Evolutionary conservation across 1,140 invertebrate genomes (phyloP).

Genomic region (Berghia stephanieae): DNA sequence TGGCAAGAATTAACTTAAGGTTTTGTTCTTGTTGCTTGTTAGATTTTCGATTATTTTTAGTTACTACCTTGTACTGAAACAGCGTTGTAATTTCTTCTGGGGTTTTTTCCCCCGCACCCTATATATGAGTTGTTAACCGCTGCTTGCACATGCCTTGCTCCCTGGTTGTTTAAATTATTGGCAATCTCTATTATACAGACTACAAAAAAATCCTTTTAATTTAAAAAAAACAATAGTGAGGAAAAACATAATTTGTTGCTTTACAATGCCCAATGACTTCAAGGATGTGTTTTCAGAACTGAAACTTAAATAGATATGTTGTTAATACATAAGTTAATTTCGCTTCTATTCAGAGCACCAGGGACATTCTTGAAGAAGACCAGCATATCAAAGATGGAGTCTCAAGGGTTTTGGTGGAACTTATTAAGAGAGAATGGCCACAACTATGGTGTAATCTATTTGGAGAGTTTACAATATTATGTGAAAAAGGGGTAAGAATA

Average conservation of each 20-base stretch:
- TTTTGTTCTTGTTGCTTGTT: no score
- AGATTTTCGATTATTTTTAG: no score
- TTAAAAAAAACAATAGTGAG: not conserved
- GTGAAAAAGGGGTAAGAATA: constrained; percentile 71
- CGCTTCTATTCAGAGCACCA: constrained; percentile 49
- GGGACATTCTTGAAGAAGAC: constrained; percentile 67
- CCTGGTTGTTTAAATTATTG: no score
- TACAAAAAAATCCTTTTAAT: no score
- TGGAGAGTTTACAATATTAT: constrained; percentile 77
- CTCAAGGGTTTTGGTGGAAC: constrained; percentile 89
- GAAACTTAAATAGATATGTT: not conserved
- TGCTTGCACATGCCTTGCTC: no score
- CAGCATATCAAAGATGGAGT: constrained; percentile 86
- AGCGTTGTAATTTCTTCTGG: no score
- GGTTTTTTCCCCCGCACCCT: no score
- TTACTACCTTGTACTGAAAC: no score
- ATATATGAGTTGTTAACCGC: no score
- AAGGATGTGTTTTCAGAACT: constrained; percentile 8
- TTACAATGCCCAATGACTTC: not conserved
- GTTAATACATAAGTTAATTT: not conserved
- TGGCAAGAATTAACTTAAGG: no score
- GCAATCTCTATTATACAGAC: no score
- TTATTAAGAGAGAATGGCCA: constrained; percentile 95
- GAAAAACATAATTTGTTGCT: not conserved
- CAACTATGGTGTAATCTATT: constrained; percentile 91